phyloP scores from a whole-genome alignment of 2,888 invertebrate genomes.

The Orchesellides sinensis region DNA sequence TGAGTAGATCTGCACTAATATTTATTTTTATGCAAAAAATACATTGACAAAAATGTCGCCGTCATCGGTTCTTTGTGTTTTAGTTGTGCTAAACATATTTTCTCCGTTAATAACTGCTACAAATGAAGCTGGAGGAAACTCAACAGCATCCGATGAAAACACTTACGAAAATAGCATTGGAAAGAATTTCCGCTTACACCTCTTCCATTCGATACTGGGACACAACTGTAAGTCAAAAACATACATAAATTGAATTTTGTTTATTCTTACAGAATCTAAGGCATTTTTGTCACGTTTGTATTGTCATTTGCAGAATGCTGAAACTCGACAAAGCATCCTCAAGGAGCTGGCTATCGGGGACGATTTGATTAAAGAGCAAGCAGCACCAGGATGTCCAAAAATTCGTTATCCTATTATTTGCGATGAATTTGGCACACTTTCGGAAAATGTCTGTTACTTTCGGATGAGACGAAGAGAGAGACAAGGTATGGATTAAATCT shows the following conservation, averaged over 20 bases:
- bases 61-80: neutral
- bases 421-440: conserved; percentile 12
- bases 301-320: conserved; percentile 30
- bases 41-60: too few relatives aligned
- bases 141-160: neutral
- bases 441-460: conserved; percentile 54
- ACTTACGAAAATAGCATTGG: conserved; percentile 18
- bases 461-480: conserved; percentile 34
- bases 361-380: neutral
- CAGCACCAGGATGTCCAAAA: conserved; percentile 40
- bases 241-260: too few relatives aligned
- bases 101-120: neutral
- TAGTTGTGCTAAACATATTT: neutral
- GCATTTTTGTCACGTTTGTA: too few relatives aligned
- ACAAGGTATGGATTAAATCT: conserved; percentile 24
- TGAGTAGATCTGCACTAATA: too few relatives aligned
- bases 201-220: conserved; percentile 41
- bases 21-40: too few relatives aligned
- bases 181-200: conserved; percentile 9
- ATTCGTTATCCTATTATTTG: conserved; percentile 53
- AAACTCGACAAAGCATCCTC: conserved; percentile 6
- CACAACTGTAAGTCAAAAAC: conserved; percentile 30
- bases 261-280: neutral
- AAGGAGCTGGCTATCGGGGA: conserved; percentile 27
- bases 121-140: conserved; percentile 30